Evolutionary conservation across 2,113 vertebrate species (phyloP).

Genomic region (Sylvilagus bachmani): DNA sequence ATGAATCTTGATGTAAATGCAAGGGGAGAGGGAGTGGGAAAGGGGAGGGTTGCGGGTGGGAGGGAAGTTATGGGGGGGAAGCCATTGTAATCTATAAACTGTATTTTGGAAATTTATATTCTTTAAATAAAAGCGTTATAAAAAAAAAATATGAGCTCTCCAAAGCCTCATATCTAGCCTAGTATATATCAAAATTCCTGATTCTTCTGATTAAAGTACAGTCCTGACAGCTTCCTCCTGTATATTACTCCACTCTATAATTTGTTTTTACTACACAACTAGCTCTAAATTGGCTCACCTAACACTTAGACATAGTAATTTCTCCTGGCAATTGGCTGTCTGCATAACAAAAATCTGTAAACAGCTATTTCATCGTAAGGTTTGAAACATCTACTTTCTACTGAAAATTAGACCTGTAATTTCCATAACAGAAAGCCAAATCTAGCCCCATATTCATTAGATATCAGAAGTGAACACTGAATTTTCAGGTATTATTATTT

Average conservation of each 20-base stretch:
- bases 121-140: too few relatives aligned
- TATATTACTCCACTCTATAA: neutral
- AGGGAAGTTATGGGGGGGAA: too few relatives aligned
- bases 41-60: too few relatives aligned
- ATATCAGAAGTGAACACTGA: neutral
- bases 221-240: neutral
- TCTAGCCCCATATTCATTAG: neutral
- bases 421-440: constrained; percentile 23
- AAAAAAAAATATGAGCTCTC: neutral
- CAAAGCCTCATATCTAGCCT: neutral
- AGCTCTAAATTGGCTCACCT: neutral
- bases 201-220: neutral
- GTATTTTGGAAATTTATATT: too few relatives aligned
- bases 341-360: constrained; percentile 44
- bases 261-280: neutral
- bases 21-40: too few relatives aligned
- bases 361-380: neutral
- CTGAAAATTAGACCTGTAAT: neutral
- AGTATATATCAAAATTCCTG: neutral
- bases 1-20: too few relatives aligned
- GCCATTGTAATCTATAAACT: too few relatives aligned
- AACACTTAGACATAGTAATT: constrained; percentile 53
- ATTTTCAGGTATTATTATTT: constrained; percentile 45
- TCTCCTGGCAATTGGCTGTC: neutral
- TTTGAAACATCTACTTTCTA: constrained; percentile 47